Conservation (phyloP, 1,140 invertebrate genomes). For the Rhagoletis zephyria region DNA sequence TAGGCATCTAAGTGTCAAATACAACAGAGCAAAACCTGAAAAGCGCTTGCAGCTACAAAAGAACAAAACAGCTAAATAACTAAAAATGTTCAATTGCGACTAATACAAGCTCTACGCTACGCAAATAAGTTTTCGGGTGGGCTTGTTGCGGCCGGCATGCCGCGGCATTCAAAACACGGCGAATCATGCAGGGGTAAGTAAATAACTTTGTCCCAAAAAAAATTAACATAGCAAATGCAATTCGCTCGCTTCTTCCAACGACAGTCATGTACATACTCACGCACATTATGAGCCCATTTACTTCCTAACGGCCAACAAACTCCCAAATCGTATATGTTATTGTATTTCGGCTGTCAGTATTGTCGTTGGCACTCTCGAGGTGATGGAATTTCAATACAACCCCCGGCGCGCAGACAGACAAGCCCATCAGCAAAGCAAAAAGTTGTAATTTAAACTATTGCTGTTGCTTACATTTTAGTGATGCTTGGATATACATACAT, state of each 20-base stretch:
- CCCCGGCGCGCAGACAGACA: not conserved
- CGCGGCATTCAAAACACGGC: not conserved
- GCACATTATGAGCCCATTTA: not conserved
- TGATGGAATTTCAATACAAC: slow-evolving; percentile 24
- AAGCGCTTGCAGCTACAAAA: not conserved
- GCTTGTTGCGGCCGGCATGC: not conserved
- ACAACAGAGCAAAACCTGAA: slow-evolving; percentile 7
- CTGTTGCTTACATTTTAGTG: not conserved
- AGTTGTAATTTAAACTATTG: not conserved
- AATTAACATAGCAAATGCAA: slow-evolving; percentile 14
- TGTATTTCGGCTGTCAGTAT: slow-evolving; percentile 34
- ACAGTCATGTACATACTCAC: not conserved
- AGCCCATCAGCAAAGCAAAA: not conserved
- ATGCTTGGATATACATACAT: too few species aligned
- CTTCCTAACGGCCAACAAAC: not conserved
- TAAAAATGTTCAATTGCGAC: not conserved
- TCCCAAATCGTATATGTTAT: not conserved
- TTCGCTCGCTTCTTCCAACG: not conserved
- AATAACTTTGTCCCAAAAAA: not conserved
- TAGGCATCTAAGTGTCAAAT: slow-evolving; percentile 10
- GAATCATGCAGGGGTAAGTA: not conserved
- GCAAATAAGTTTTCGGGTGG: not conserved
- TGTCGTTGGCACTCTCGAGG: not conserved
- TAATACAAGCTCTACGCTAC: not conserved
- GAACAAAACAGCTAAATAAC: not conserved